phyloP scores from a whole-genome alignment of 1,140 invertebrate species.

The Neodiprion pinetum region DNA sequence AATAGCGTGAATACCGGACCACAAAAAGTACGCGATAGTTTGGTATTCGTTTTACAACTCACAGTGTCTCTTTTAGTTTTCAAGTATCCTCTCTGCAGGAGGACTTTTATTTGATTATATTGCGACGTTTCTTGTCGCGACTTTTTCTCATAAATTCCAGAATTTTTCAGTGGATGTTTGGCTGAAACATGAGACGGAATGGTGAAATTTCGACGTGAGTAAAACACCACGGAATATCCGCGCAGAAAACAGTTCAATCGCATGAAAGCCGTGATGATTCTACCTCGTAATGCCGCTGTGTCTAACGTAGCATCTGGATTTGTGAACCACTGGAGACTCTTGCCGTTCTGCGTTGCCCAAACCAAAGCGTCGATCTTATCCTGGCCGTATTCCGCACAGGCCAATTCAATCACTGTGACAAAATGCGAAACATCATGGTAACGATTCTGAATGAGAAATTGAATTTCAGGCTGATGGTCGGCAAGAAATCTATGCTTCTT shows the following conservation, averaged over 20 bases:
- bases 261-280: constrained; percentile 18
- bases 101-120: constrained; percentile 73
- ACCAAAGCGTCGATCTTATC: constrained; percentile 78
- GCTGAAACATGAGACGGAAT: constrained; percentile 20
- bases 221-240: not conserved
- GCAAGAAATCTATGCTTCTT: too few relatives aligned
- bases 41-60: constrained; percentile 42
- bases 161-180: constrained; percentile 8
- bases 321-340: constrained; percentile 72
- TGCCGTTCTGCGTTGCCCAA: constrained; percentile 76
- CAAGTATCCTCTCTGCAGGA: constrained; percentile 73
- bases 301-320: constrained; percentile 63
- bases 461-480: constrained; percentile 5
- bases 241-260: constrained; percentile 2
- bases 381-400: constrained; percentile 87
- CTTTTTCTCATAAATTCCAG: constrained; percentile 11
- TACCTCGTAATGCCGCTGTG: constrained; percentile 65
- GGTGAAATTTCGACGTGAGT: not conserved
- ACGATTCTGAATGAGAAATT: not conserved
- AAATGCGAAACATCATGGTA: constrained; percentile 24
- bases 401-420: constrained; percentile 82
- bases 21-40: constrained; percentile 5
- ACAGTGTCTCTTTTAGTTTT: constrained; percentile 77
- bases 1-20: not conserved
- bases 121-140: constrained; percentile 73